These are phyloP conservation scores for Drosophila picticornis DNA, from an alignment of 2,888 invertebrate species.

Conservation along the genomic window DNA sequence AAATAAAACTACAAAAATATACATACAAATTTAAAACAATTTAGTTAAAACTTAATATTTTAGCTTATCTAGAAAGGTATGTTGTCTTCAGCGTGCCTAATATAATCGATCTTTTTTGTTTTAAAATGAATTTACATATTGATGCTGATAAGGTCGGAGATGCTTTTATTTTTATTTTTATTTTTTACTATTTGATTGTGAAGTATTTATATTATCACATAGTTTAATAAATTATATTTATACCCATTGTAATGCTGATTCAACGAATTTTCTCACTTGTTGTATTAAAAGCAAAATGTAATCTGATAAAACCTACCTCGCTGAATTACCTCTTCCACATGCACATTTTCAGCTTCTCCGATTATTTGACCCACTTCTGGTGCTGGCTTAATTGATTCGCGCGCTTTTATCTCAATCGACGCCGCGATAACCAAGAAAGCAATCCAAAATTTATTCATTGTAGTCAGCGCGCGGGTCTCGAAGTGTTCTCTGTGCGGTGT, in stretches of 20 bases:
- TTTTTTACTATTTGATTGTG: not conserved
- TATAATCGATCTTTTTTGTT: not conserved
- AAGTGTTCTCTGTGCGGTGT: conserved; percentile 18
- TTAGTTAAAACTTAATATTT: not conserved
- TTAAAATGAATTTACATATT: not conserved
- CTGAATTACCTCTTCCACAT: conserved; percentile 32
- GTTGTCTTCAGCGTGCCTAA: not conserved
- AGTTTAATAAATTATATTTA: not conserved
- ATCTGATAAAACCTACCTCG: conserved; percentile 39
- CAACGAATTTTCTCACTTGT: not conserved
- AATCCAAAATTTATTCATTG: conserved; percentile 8
- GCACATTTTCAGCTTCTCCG: conserved; percentile 50
- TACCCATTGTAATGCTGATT: not conserved
- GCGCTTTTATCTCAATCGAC: conserved; percentile 48
- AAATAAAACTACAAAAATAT: not conserved
- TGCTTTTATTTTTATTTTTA: not conserved
- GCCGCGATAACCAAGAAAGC: conserved; percentile 26
- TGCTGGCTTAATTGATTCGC: conserved; percentile 57
- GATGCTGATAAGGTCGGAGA: not conserved
- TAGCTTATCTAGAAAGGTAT: not conserved
- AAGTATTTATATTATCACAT: not conserved
- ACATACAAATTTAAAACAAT: not conserved
- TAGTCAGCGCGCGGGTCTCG: not conserved
- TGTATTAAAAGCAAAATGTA: not conserved
- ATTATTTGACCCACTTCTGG: conserved; percentile 70